These are phyloP conservation scores for Drosophila aldrichi DNA, from an alignment of 2,888 invertebrate species.

Conservation along the genomic window DNA sequence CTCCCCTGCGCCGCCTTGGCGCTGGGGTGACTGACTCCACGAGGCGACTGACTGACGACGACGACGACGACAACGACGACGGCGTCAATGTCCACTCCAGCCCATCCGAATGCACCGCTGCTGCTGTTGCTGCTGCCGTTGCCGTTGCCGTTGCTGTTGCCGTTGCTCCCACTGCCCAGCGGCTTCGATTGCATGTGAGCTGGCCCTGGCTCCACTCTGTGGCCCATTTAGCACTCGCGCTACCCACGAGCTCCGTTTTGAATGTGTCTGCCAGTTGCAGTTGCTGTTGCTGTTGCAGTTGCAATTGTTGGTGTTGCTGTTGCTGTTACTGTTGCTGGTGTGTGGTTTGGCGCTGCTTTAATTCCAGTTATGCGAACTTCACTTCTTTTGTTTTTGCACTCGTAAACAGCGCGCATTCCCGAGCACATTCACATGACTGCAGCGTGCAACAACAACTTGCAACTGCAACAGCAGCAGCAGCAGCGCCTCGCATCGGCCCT, in stretches of 20 bases:
- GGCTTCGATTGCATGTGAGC: conserved; percentile 73
- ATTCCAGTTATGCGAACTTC: conserved; percentile 78
- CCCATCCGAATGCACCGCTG: conserved; percentile 48
- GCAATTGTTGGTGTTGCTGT: conserved; percentile 26
- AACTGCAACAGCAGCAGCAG: conserved; percentile 9
- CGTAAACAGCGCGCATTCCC: conserved; percentile 72
- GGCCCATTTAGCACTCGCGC: conserved; percentile 75
- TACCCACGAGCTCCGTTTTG: conserved; percentile 70
- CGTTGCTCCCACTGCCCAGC: conserved; percentile 39
- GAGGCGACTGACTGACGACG: conserved; percentile 51
- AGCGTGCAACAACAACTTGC: conserved; percentile 34
- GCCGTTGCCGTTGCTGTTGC: conserved; percentile 21
- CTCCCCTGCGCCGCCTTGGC: conserved; percentile 34
- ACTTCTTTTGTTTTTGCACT: conserved; percentile 71
- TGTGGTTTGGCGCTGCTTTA: conserved; percentile 70
- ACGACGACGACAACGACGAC: conserved; percentile 52
- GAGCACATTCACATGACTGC: conserved; percentile 70
- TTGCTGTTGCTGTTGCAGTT: neutral
- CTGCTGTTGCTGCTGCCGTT: conserved; percentile 22
- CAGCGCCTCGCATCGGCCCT: conserved; percentile 50
- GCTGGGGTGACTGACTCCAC: conserved; percentile 59
- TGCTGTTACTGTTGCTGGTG: conserved; percentile 38
- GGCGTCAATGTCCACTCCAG: conserved; percentile 63
- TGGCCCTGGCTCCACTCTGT: conserved; percentile 43
- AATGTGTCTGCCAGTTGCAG: conserved; percentile 45